Percentiles rank a stretch among this genome's conserved stretches.
Conservation (phyloP, 2,113 vertebrate genomes). For the Oxygymnocypris stewartii region DNA sequence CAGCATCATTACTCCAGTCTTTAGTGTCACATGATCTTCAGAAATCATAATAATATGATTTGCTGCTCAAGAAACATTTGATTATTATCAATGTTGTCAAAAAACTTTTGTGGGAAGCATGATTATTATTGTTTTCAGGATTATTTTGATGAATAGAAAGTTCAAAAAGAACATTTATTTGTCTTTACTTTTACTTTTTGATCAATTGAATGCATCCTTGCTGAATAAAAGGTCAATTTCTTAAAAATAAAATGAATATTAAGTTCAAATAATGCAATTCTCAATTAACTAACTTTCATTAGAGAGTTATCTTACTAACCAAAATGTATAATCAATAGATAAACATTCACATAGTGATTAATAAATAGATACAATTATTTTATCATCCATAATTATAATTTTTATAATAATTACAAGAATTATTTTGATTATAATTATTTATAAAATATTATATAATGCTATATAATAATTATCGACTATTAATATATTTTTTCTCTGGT, state of each 20-base stretch:
- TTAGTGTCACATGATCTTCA: background rate
- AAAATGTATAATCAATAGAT: no score
- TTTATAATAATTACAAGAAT: no score
- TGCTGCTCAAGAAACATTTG: background rate
- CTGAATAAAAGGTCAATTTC: background rate
- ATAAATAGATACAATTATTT: no score
- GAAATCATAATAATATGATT: background rate
- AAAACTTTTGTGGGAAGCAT: background rate
- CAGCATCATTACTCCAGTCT: background rate
- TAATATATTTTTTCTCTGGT: no score
- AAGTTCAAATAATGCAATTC: no score
- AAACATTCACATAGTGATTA: no score
- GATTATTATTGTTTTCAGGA: background rate
- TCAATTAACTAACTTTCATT: no score
- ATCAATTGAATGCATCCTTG: background rate
- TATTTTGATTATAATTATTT: background rate
- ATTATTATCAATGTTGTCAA: background rate
- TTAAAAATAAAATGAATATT: no score
- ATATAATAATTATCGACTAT: no score
- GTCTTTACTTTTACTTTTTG: background rate
- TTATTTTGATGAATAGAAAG: background rate
- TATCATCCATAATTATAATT: no score
- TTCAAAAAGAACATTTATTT: background rate
- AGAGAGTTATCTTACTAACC: background rate
- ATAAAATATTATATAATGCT: no score